These are phyloP conservation scores for Remorina albescens DNA, from an alignment of 2,797 vertebrate species.

Conservation along the genomic window DNA sequence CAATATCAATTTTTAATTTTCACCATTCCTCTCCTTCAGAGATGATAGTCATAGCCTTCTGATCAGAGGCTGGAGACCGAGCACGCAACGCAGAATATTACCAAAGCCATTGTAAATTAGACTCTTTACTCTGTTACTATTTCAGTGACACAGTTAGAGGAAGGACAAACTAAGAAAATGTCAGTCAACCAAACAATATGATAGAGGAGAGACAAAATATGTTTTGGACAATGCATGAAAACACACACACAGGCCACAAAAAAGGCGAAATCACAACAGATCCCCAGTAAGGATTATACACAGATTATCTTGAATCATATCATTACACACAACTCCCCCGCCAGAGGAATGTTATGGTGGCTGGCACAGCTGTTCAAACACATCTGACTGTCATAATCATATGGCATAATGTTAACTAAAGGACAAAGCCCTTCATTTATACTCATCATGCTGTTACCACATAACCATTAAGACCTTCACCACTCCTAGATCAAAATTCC, in stretches of 20 bases:
- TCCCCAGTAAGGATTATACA: background rate
- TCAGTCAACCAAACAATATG: background rate
- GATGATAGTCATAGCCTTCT: no score
- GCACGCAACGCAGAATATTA: background rate
- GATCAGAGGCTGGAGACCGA: background rate
- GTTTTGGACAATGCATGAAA: no score
- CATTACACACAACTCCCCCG: no score
- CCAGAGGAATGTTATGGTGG: background rate
- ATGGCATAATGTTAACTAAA: background rate
- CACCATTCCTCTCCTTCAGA: no score
- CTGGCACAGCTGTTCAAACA: background rate
- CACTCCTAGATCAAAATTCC: slow-evolving; percentile 3
- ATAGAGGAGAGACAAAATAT: background rate
- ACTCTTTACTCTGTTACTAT: background rate
- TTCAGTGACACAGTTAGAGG: background rate
- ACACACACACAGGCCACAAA: no score
- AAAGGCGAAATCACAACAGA: background rate
- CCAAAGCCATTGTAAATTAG: background rate
- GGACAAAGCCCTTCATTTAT: background rate
- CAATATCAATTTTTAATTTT: background rate
- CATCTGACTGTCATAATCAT: slow-evolving; percentile 3
- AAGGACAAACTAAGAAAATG: background rate
- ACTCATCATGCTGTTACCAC: slow-evolving; percentile 3
- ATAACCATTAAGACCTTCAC: slow-evolving; percentile 8
- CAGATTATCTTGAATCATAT: background rate